Evolutionary conservation across 2,113 vertebrate genomes (phyloP).

Genomic region (Varanus salvator): DNA sequence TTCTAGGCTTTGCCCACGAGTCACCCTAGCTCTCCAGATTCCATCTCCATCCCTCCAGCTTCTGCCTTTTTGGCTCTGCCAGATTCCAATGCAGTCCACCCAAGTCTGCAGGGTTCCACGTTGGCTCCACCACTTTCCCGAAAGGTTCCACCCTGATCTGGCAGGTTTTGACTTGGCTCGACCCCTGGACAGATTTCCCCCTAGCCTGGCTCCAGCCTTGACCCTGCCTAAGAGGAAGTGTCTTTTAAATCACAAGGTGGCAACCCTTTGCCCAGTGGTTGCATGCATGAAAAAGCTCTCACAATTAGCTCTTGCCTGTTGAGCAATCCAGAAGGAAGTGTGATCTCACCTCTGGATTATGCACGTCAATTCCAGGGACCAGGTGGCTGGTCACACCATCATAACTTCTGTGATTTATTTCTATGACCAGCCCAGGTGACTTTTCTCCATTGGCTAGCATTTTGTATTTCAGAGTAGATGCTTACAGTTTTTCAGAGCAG

Average conservation of each 20-base stretch:
- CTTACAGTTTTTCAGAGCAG: no score
- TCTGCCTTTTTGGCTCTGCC: no score
- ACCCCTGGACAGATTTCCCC: neutral
- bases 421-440: no score
- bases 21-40: no score
- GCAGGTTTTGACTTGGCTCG: neutral
- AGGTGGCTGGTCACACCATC: neutral
- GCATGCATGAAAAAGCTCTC: neutral
- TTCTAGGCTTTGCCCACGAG: no score
- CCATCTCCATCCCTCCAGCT: no score
- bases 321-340: neutral
- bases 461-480: no score
- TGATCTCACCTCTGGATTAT: neutral
- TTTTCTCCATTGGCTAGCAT: no score
- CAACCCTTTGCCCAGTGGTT: neutral
- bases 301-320: neutral
- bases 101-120: no score
- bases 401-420: no score
- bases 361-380: neutral
- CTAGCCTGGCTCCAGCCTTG: neutral
- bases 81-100: no score
- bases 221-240: neutral
- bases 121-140: neutral
- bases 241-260: neutral
- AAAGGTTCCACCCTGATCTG: neutral